Evolutionary conservation across 1,140 invertebrate genomes (phyloP), one percentile per base, ranked within the genome.

Genomic region (Heliconius himera): DNA sequence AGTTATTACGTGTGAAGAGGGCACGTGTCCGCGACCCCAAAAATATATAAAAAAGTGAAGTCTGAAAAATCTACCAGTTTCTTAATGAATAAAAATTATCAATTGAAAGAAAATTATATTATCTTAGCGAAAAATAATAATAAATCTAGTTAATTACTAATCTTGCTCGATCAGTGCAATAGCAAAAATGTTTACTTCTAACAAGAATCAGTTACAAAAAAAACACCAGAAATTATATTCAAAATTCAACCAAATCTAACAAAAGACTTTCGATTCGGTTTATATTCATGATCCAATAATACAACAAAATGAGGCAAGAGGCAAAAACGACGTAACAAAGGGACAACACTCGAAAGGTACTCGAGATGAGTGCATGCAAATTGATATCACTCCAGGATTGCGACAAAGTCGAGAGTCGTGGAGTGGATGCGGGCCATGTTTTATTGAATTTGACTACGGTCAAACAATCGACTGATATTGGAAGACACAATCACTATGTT

Each of bases 321-420:
- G 76, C 83, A 85, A 81, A 85, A 81, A 81, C 80, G 80, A 80
- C 83, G 77, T 83, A 81, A 85, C 85, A 87, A 93, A 92, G 90
- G 87, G 87, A 88, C 88, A 91, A 88, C 88, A 89, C 87, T 91
- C 80, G 72, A 87, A 72, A 85, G 76, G 79, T 77, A 82, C 91
- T 93, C 78, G 77, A 87, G 78, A 87, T 78, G 81, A 91, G 90
- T 83, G 88, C 84, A 91, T 91, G 90, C 89, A 91, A 91, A 93
- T 92, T 93, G 90, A 92, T 90, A 89, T 85, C 87, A 88, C 90
- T 91, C 79, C 83, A 86, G 78, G 82, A 86, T 81, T 82, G 87
- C 88, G 81, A 88, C 88, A 88, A 85, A 90, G 84, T 90, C 83
- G 82, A 88, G 86, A 66, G 82, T 81, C 71, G 38, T 81, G 16